These are phyloP conservation scores for Dicaeum eximium DNA, from an alignment of 2,113 vertebrate species.

Conservation along the genomic window DNA sequence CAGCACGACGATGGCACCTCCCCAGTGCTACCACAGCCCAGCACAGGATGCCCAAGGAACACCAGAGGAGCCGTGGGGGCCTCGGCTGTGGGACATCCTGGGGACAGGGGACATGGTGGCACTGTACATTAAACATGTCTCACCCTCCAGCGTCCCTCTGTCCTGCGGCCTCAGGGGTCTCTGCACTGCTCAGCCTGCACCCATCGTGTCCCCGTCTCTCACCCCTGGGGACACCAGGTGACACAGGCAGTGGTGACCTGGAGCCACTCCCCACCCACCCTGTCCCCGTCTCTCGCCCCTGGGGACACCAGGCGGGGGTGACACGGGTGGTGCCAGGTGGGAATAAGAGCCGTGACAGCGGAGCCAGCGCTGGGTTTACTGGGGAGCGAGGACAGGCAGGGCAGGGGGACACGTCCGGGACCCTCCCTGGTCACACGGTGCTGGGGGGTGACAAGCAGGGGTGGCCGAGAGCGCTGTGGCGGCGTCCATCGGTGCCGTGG, in stretches of 20 bases:
- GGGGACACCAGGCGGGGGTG: neutral
- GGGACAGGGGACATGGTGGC: neutral
- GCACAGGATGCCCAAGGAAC: neutral
- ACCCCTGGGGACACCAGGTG: neutral
- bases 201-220: accelerated
- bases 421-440: neutral
- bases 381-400: neutral
- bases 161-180: neutral
- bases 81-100: neutral
- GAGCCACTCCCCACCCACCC: neutral
- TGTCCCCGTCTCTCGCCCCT: neutral
- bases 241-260: neutral
- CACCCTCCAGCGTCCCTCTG: neutral
- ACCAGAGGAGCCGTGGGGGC: neutral
- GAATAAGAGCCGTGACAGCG: neutral
- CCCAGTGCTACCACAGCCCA: neutral
- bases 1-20: neutral
- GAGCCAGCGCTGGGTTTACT: constrained; percentile 17
- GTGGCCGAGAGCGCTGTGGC: neutral
- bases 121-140: neutral
- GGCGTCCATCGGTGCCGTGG: accelerated
- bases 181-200: neutral
- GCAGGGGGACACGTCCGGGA: neutral
- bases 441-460: neutral
- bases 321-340: neutral